These are phyloP conservation scores for Chamaea fasciata DNA, from an alignment of 2,113 vertebrate genomes.

Conservation along the genomic window DNA sequence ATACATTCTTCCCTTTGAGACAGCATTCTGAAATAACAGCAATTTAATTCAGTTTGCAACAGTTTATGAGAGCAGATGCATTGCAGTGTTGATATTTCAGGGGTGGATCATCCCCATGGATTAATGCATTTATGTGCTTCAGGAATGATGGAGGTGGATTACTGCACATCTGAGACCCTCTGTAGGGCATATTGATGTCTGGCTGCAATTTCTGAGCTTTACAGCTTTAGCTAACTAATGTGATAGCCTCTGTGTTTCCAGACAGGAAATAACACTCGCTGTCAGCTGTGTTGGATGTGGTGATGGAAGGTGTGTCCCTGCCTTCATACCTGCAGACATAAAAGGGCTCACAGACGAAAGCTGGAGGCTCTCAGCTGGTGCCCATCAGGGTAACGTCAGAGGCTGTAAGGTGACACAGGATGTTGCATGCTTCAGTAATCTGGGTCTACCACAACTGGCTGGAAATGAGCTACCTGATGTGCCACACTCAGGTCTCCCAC, in stretches of 20 bases:
- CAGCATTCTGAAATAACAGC: background rate
- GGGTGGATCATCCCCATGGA: background rate
- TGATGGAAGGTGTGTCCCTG: background rate
- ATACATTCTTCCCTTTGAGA: background rate
- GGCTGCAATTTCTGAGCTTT: background rate
- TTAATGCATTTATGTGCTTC: rapidly evolving
- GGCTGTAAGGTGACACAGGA: background rate
- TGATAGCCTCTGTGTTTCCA: background rate
- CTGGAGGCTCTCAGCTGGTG: background rate
- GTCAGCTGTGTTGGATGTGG: background rate
- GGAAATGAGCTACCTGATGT: background rate
- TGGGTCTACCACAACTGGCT: background rate
- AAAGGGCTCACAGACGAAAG: background rate
- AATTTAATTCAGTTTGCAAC: background rate
- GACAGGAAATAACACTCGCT: background rate
- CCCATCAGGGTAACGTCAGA: background rate
- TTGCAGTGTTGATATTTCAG: background rate
- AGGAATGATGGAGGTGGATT: background rate
- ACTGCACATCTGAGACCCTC: background rate
- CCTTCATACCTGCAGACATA: background rate
- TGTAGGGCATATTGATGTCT: background rate
- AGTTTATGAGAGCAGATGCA: background rate
- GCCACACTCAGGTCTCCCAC: background rate
- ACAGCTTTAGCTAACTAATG: background rate
- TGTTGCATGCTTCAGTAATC: background rate